Conservation (phyloP, 1,140 invertebrate species). For the silkworm (Bombyx mori) region ASM3026992v2 NC_085113.1:7406501-7407000, state of each 20-base stretch:
- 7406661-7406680: too few relatives aligned
- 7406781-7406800: slow-evolving; percentile 48
- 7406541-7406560: too few relatives aligned
- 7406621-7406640: too few relatives aligned
- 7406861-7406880: slow-evolving; percentile 30
- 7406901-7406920: slow-evolving; percentile 22
- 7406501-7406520: too few relatives aligned
- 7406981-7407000: slow-evolving; percentile 14
- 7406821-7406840: slow-evolving; percentile 77
- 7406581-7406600: background rate
- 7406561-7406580: too few relatives aligned
- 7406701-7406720: too few relatives aligned
- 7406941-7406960: slow-evolving; percentile 28
- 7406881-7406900: slow-evolving; percentile 15
- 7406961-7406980: slow-evolving; percentile 43
- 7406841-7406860: slow-evolving; percentile 81
- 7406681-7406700: too few relatives aligned
- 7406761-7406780: background rate
- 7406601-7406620: background rate
- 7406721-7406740: too few relatives aligned
- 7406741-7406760: too few relatives aligned
- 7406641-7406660: too few relatives aligned
- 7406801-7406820: slow-evolving; percentile 79
- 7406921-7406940: slow-evolving; percentile 23
- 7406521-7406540: too few relatives aligned